A percentile compares a stretch with the other conserved stretches of the same genome.
phyloP scores from a whole-genome alignment of 2,888 invertebrate species.

The Drosophila barbarae region DNA sequence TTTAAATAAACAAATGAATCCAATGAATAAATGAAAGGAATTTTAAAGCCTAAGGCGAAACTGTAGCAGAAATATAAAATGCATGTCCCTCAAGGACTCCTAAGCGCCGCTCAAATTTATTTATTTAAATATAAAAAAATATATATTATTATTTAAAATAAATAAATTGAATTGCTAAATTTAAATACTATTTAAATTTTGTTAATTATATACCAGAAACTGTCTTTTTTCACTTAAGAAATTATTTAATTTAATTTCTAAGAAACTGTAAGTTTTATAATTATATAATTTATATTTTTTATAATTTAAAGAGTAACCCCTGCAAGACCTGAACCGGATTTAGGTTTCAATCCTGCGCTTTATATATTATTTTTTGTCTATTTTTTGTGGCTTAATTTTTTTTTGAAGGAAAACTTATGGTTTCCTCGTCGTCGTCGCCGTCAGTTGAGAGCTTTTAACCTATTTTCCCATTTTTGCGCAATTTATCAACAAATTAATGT shows the following conservation, averaged over 20 bases:
- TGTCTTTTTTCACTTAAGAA: too few species aligned
- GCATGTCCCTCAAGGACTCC: too few species aligned
- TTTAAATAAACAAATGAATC: not conserved
- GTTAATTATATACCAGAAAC: too few species aligned
- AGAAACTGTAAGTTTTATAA: too few species aligned
- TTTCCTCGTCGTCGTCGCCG: constrained; percentile 13
- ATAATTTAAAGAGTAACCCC: not conserved
- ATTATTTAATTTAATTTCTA: not conserved
- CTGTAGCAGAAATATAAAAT: not conserved
- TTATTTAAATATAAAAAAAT: too few species aligned
- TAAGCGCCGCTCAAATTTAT: too few species aligned
- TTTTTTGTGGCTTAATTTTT: constrained; percentile 10
- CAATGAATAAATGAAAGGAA: too few species aligned
- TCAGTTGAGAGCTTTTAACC: constrained; percentile 67
- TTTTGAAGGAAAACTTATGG: constrained; percentile 30
- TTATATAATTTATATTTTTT: not conserved
- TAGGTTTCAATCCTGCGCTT: constrained; percentile 3
- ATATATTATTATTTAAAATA: too few species aligned
- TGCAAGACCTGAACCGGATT: not conserved
- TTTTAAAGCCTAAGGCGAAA: not conserved
- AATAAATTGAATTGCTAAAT: too few species aligned
- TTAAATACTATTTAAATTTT: too few species aligned
- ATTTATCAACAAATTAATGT: constrained; percentile 73
- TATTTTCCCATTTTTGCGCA: constrained; percentile 51
- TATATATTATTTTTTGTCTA: not conserved